A percentile compares a stretch with the other conserved stretches of the same genome.
phyloP scores from a whole-genome alignment of 2,888 invertebrate genomes.

The Baronia brevicornis region DNA sequence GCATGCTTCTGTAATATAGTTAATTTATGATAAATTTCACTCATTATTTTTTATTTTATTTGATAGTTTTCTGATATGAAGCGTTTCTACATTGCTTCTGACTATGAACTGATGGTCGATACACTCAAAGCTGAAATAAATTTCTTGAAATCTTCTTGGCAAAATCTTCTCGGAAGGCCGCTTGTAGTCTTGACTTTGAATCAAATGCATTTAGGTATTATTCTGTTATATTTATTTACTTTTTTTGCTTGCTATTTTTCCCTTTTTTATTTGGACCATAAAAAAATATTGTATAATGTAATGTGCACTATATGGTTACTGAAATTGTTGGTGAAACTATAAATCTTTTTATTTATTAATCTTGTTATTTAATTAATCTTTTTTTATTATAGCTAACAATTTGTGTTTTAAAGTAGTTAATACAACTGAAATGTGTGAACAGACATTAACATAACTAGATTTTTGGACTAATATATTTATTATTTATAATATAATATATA shows the following conservation, averaged over 20 bases:
- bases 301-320: too few relatives aligned
- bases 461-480: constrained; percentile 17
- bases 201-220: constrained; percentile 91
- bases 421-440: too few relatives aligned
- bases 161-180: constrained; percentile 97
- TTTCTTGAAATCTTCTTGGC: constrained; percentile 99
- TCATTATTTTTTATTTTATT: constrained; percentile 29
- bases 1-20: constrained; percentile 4
- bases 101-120: constrained; percentile 98
- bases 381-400: too few relatives aligned
- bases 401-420: too few relatives aligned
- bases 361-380: too few relatives aligned
- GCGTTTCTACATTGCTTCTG: constrained; percentile 98
- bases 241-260: constrained; percentile 38
- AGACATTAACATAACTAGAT: too few relatives aligned
- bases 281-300: too few relatives aligned
- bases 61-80: constrained; percentile 96
- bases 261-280: constrained; percentile 17
- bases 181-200: constrained; percentile 93
- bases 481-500: constrained; percentile 11
- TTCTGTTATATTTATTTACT: constrained; percentile 31
- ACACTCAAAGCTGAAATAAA: constrained; percentile 97
- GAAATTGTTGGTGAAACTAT: too few relatives aligned
- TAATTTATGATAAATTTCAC: constrained; percentile 6
- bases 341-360: too few relatives aligned